Conservation (phyloP, 1,140 invertebrate species). For the Meteorus sp. region DNA sequence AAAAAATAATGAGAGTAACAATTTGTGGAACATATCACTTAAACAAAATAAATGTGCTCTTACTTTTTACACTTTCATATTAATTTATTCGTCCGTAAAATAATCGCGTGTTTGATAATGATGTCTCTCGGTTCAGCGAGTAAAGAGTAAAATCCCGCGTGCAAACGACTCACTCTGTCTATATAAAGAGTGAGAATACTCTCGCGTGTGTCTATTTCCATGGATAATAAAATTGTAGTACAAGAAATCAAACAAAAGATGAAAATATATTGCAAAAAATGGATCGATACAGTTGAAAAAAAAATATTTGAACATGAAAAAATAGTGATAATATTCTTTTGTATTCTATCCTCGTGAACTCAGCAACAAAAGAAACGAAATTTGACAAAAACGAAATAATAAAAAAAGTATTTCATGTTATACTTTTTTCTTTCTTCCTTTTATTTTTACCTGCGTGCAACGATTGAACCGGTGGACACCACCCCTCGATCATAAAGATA, state of each 20-base stretch:
- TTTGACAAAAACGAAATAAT: slow-evolving; percentile 6
- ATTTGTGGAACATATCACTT: not conserved
- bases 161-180: not conserved
- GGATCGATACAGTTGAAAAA: no score
- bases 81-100: slow-evolving; percentile 4
- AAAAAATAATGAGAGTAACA: no score
- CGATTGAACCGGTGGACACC: not conserved
- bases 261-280: no score
- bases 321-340: no score
- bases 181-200: not conserved
- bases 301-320: no score
- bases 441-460: no score
- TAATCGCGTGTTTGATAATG: slow-evolving; percentile 21
- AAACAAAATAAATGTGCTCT: not conserved
- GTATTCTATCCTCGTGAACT: no score
- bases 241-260: no score
- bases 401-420: not conserved
- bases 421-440: no score
- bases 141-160: slow-evolving; percentile 21
- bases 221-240: no score
- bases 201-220: no score
- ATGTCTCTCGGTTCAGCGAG: slow-evolving; percentile 12
- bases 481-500: slow-evolving; percentile 47
- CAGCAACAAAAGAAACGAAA: no score
- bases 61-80: slow-evolving; percentile 17